Evolutionary conservation across 2,113 vertebrate genomes (phyloP).

Genomic region (Orthonyx spaldingii): DNA sequence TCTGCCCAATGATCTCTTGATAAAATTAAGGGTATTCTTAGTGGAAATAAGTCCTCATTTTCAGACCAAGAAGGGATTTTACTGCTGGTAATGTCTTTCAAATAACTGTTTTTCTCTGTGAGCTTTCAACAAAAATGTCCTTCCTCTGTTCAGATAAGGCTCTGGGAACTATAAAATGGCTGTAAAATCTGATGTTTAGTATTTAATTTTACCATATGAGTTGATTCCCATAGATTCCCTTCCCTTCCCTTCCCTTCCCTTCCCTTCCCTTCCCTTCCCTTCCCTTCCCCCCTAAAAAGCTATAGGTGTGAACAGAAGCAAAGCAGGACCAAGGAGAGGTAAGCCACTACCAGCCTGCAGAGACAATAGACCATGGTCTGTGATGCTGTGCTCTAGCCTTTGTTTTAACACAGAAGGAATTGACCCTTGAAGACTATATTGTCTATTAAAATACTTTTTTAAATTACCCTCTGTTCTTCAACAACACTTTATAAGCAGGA

Average conservation of each 20-base stretch:
- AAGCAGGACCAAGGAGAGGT: not conserved
- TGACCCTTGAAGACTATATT: not conserved
- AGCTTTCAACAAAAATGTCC: not conserved
- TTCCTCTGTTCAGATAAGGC: not conserved
- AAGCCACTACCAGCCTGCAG: not conserved
- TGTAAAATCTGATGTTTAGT: not conserved
- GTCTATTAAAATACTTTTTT: not conserved
- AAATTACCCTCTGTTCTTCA: not conserved
- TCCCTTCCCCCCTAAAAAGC: not conserved
- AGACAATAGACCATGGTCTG: not conserved
- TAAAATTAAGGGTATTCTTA: not conserved
- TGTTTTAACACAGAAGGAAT: not conserved
- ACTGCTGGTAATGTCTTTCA: not conserved
- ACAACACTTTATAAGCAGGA: not conserved
- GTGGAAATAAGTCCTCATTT: conserved; percentile 7
- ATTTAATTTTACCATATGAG: not conserved
- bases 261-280: not conserved
- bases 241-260: not conserved
- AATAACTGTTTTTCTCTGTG: not conserved
- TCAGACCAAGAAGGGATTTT: not conserved
- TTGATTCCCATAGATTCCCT: not conserved
- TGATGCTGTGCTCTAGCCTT: not conserved
- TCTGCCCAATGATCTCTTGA: not conserved
- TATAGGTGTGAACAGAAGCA: not conserved
- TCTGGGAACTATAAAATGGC: not conserved